These are phyloP conservation scores for Alectoris magna DNA, from an alignment of 2,797 vertebrate species.

Conservation along the genomic window DNA sequence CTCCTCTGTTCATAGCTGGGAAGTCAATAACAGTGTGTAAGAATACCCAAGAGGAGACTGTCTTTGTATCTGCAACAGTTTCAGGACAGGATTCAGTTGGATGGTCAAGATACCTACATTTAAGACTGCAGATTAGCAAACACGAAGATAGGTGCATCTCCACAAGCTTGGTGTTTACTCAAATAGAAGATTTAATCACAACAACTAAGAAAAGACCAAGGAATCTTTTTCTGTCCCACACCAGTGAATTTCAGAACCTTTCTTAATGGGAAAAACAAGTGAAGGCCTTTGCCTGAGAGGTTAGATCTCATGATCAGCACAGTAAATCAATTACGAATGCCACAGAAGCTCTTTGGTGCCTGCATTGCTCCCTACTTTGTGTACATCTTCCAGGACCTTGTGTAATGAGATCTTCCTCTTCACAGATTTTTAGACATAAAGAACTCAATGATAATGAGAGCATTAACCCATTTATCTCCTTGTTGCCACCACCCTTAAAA, in stretches of 20 bases:
- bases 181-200: neutral
- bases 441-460: neutral
- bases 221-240: neutral
- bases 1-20: neutral
- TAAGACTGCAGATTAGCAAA: neutral
- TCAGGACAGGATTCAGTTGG: neutral
- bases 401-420: neutral
- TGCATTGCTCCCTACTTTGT: neutral
- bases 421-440: neutral
- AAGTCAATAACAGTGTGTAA: neutral
- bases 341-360: neutral
- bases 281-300: neutral
- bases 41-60: neutral
- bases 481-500: neutral
- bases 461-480: neutral
- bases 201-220: neutral
- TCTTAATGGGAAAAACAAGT: neutral
- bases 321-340: neutral
- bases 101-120: neutral
- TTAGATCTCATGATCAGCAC: neutral
- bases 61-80: neutral
- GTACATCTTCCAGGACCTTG: neutral
- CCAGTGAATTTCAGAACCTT: neutral
- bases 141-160: neutral
- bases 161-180: neutral